Percentiles rank a stretch among this genome's conserved stretches.
Conservation (phyloP, 2,888 invertebrate species). For the Athalia rosae region DNA sequence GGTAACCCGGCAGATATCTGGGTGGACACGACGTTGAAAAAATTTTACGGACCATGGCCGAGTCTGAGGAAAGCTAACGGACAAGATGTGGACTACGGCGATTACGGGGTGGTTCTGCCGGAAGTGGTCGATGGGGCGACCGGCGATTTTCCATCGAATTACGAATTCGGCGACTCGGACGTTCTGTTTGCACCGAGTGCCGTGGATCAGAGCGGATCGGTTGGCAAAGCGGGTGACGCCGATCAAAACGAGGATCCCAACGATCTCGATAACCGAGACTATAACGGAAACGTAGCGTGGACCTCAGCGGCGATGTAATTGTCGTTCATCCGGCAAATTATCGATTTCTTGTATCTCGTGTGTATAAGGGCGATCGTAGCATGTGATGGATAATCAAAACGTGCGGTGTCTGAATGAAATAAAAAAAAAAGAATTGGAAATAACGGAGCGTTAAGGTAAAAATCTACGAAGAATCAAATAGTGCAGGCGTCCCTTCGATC, state of each 20-base stretch:
- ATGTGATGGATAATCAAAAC: no score
- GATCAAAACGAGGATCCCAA: not conserved
- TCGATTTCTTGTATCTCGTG: not conserved
- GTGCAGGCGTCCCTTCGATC: no score
- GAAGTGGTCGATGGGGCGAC: not conserved
- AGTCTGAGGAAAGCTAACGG: slow-evolving; percentile 53
- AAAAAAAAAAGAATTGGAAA: no score
- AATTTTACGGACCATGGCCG: slow-evolving; percentile 51
- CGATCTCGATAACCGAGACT: not conserved
- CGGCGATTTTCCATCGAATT: slow-evolving; percentile 46
- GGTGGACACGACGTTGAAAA: not conserved
- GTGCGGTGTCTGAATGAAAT: no score
- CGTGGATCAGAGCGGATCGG: not conserved
- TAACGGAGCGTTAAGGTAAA: no score
- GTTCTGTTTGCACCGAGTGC: not conserved
- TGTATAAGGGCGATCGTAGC: no score
- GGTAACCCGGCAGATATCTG: slow-evolving; percentile 11
- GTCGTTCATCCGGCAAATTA: not conserved
- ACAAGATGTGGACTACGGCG: slow-evolving; percentile 55
- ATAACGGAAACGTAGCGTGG: slow-evolving; percentile 21
- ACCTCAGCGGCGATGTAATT: not conserved
- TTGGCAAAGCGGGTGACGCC: not conserved
- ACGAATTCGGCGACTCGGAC: slow-evolving; percentile 5
- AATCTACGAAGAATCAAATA: no score
- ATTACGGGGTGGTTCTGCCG: slow-evolving; percentile 56